phyloP scores from a whole-genome alignment of 2,888 invertebrate genomes.

The Scaptomyza tumidula region DNA sequence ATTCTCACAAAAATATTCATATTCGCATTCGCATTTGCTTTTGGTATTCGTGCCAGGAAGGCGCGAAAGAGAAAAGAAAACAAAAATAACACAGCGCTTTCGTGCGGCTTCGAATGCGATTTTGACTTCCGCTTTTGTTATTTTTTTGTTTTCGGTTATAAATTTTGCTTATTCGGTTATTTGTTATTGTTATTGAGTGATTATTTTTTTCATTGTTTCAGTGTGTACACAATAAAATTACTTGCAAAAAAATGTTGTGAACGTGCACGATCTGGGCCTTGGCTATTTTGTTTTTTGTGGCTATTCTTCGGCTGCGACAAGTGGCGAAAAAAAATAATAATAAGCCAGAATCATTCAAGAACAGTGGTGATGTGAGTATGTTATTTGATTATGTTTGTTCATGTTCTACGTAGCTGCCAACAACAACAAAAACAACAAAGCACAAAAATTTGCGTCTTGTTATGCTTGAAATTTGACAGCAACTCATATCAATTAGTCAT shows the following conservation, averaged over 20 bases:
- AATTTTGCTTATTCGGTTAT: constrained; percentile 46
- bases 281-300: constrained; percentile 24
- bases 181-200: constrained; percentile 71
- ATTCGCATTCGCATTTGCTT: constrained; percentile 50
- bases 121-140: constrained; percentile 72
- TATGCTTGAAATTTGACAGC: constrained; percentile 54
- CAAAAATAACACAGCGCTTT: constrained; percentile 75
- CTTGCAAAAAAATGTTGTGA: constrained; percentile 49
- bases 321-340: constrained; percentile 48
- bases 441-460: constrained; percentile 35
- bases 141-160: constrained; percentile 27
- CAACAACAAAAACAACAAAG: neutral
- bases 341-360: constrained; percentile 14
- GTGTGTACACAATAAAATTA: constrained; percentile 52
- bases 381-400: constrained; percentile 38
- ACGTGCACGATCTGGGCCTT: constrained; percentile 61
- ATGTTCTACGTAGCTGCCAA: constrained; percentile 31
- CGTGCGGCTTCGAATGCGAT: constrained; percentile 55
- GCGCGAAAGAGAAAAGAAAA: constrained; percentile 60
- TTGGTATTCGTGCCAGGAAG: constrained; percentile 75
- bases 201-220: constrained; percentile 68
- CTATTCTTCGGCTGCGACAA: constrained; percentile 69
- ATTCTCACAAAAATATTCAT: constrained; percentile 68
- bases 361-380: constrained; percentile 33
- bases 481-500: constrained; percentile 51